A percentile compares a stretch with the other conserved stretches of the same genome.
Conservation (phyloP, 2,888 invertebrate species). For the Digitonthophagus gazella region DNA sequence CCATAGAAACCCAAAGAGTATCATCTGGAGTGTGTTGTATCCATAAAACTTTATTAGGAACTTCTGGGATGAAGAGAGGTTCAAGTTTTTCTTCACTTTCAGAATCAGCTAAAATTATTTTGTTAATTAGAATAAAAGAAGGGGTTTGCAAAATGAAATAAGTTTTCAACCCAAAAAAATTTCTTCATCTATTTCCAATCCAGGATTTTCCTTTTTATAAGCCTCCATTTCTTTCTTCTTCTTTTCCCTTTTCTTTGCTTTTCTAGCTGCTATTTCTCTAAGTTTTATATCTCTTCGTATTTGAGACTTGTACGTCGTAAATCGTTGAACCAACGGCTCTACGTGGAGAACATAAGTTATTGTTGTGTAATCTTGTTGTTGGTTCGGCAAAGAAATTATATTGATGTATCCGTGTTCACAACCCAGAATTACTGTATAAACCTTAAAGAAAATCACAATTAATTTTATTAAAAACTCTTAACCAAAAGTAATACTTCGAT, state of each 20-base stretch:
- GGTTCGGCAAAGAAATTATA: slow-evolving; percentile 53
- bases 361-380: slow-evolving; percentile 50
- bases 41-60: slow-evolving; percentile 60
- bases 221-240: slow-evolving; percentile 61
- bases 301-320: slow-evolving; percentile 60
- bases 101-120: slow-evolving; percentile 52
- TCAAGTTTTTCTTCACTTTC: slow-evolving; percentile 57
- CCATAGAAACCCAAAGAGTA: slow-evolving; percentile 62
- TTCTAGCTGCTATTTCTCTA: slow-evolving; percentile 55
- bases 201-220: slow-evolving; percentile 58
- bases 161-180: slow-evolving; percentile 59
- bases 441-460: slow-evolving; percentile 38
- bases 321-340: slow-evolving; percentile 49
- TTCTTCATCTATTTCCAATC: slow-evolving; percentile 60
- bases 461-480: neutral
- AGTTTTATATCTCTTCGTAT: slow-evolving; percentile 61
- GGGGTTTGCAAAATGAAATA: too few relatives aligned
- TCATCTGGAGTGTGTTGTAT: slow-evolving; percentile 54
- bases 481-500: slow-evolving; percentile 53
- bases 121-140: neutral
- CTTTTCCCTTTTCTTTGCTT: slow-evolving; percentile 54
- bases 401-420: slow-evolving; percentile 57
- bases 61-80: slow-evolving; percentile 57
- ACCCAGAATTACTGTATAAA: slow-evolving; percentile 54
- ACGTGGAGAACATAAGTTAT: slow-evolving; percentile 51